These are phyloP conservation scores for Calliopsis andreniformis DNA, from an alignment of 1,140 invertebrate genomes.

Conservation along the genomic window DNA sequence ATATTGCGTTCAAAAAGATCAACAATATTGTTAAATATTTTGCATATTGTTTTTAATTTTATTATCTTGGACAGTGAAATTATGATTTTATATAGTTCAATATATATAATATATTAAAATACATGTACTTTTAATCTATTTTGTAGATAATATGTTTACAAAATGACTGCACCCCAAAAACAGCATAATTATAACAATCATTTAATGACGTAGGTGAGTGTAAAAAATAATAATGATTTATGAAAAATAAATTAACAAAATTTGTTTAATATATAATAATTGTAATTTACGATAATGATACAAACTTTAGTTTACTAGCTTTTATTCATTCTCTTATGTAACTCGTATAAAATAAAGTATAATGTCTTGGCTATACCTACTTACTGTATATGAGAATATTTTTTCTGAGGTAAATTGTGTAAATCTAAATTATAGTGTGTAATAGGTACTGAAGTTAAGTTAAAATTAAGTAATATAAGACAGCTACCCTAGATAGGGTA, in stretches of 20 bases:
- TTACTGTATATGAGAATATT: constrained; percentile 53
- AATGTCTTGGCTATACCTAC: constrained; percentile 51
- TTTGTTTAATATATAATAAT: constrained; percentile 58
- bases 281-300: constrained; percentile 66
- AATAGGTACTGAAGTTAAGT: constrained; percentile 79
- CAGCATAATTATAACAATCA: constrained; percentile 66
- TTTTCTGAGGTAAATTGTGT: constrained; percentile 71
- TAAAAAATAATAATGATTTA: constrained; percentile 53
- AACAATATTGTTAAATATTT: constrained; percentile 81
- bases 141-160: constrained; percentile 74
- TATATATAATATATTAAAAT: constrained; percentile 81
- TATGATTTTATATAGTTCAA: constrained; percentile 78
- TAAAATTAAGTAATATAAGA: constrained; percentile 78
- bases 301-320: constrained; percentile 56
- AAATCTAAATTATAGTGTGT: constrained; percentile 72
- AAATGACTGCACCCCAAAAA: constrained; percentile 76
- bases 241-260: constrained; percentile 68
- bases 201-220: constrained; percentile 62
- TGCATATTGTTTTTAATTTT: constrained; percentile 76
- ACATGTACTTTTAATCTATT: constrained; percentile 79
- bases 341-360: constrained; percentile 60
- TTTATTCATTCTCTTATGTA: constrained; percentile 48
- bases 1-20: constrained; percentile 77
- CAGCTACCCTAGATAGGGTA: constrained; percentile 46
- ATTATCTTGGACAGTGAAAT: constrained; percentile 80